Conservation (phyloP, 2,888 invertebrate species). For the Chironomus riparius region DNA sequence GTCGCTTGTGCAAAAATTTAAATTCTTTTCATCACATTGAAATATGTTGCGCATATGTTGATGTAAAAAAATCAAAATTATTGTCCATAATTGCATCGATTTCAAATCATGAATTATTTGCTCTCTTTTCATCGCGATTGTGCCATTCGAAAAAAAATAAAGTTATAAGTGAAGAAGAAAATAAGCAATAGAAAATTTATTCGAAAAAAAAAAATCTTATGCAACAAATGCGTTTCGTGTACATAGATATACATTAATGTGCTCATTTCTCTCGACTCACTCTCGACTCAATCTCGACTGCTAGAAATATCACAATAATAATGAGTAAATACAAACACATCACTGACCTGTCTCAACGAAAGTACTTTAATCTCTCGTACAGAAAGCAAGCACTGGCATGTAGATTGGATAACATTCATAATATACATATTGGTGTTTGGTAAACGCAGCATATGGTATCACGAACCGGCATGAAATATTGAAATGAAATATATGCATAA, state of each 20-base stretch:
- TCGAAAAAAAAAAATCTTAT: neutral
- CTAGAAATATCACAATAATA: neutral
- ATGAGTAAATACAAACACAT: neutral
- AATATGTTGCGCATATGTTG: neutral
- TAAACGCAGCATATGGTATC: neutral
- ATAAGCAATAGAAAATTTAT: too few relatives aligned
- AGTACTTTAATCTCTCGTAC: neutral
- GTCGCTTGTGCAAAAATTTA: slow-evolving; percentile 18
- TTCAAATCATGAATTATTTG: neutral
- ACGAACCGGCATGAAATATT: neutral
- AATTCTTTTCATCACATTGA: slow-evolving; percentile 5
- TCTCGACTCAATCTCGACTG: too few relatives aligned
- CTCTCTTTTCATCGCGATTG: neutral
- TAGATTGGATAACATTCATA: neutral
- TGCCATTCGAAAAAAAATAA: neutral
- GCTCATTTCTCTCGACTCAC: neutral
- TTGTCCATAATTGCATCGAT: neutral
- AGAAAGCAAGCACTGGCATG: neutral
- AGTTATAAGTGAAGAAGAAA: neutral
- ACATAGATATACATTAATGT: too few relatives aligned
- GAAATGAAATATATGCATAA: too few relatives aligned
- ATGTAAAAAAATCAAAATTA: neutral
- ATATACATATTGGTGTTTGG: neutral
- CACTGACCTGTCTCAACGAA: slow-evolving; percentile 23
- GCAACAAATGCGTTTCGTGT: slow-evolving; percentile 15